phyloP scores from a whole-genome alignment of 2,888 invertebrate species.

The Myopa testacea region DNA sequence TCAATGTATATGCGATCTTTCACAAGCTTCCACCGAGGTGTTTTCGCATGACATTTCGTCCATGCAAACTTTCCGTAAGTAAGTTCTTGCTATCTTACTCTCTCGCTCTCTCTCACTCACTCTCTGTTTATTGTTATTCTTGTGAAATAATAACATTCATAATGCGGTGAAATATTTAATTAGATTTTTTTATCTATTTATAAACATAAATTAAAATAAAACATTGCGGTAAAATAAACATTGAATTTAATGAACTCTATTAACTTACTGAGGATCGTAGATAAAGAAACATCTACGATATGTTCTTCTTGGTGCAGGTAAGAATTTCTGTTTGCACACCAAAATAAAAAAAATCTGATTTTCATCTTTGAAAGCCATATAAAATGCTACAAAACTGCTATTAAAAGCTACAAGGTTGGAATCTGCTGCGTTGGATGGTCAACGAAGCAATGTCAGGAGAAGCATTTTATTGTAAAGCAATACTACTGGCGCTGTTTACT shows the following conservation, averaged over 20 bases:
- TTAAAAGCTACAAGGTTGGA: no score
- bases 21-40: no score
- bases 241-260: not conserved
- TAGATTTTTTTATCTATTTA: not conserved
- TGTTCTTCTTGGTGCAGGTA: not conserved
- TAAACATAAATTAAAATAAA: not conserved
- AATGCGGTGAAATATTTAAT: not conserved
- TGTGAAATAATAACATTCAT: not conserved
- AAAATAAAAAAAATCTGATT: not conserved
- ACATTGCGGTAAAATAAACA: constrained; percentile 2
- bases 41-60: no score
- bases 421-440: not conserved
- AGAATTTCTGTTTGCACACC: no score
- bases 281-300: not conserved
- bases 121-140: no score
- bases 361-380: not conserved
- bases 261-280: not conserved
- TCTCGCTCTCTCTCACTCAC: no score
- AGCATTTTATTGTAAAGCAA: not conserved
- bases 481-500: not conserved
- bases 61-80: no score
- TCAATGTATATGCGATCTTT: no score
- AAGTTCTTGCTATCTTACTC: no score
- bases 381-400: not conserved
- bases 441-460: not conserved